Evolutionary conservation across 2,797 vertebrate genomes (phyloP).

Genomic region (Ctenochaetus hawaiiensis): DNA sequence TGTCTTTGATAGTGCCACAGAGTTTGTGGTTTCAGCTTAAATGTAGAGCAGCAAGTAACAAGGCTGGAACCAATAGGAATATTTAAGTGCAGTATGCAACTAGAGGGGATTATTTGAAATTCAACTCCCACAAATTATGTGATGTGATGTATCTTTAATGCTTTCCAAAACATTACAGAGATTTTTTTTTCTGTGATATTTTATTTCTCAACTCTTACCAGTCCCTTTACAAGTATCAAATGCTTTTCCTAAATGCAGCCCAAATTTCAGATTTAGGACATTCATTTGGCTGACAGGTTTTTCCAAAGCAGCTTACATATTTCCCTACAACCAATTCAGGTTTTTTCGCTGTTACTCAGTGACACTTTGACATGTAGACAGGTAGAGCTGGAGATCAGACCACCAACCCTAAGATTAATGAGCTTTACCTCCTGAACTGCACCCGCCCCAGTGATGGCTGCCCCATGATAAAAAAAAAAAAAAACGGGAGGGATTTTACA

Average conservation of each 20-base stretch:
- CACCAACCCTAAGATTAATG: neutral
- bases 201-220: conserved; percentile 2
- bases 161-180: conserved; percentile 33
- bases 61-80: conserved; percentile 4
- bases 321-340: neutral
- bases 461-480: neutral
- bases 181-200: conserved; percentile 5
- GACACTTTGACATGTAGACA: neutral
- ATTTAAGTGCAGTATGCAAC: conserved; percentile 4
- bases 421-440: neutral
- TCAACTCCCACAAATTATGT: conserved; percentile 18
- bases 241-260: conserved; percentile 1
- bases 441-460: neutral
- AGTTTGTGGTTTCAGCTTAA: conserved; percentile 33
- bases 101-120: conserved; percentile 14
- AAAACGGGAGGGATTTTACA: neutral
- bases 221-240: neutral
- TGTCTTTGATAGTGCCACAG: conserved; percentile 48
- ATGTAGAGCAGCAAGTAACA: conserved; percentile 5
- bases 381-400: neutral
- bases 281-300: conserved; percentile 1
- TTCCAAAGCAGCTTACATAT: neutral
- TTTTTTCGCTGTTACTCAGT: neutral
- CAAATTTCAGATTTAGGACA: conserved; percentile 15
- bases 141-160: conserved; percentile 26